Percentiles rank a stretch among this genome's conserved stretches.
These are phyloP conservation scores for Craterocephalus amniculus DNA, from an alignment of 2,797 vertebrate species.

Conservation along the genomic window DNA sequence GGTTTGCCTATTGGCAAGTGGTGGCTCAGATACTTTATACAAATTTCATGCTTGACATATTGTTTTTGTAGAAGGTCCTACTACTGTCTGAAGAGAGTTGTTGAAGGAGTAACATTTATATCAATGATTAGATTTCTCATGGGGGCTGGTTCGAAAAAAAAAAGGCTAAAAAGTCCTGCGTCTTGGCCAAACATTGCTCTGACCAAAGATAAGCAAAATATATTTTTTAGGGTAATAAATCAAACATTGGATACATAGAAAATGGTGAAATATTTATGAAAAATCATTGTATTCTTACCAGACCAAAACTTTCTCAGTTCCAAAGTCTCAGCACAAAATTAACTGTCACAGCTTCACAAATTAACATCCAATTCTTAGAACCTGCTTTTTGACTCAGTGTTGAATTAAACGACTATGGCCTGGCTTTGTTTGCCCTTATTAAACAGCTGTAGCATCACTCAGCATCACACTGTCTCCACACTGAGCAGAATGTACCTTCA, in stretches of 20 bases:
- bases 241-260: background rate
- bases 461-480: background rate
- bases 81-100: too few relatives aligned
- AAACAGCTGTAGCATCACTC: constrained; percentile 6
- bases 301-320: background rate
- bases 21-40: too few relatives aligned
- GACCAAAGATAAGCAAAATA: too few relatives aligned
- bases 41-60: too few relatives aligned
- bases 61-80: too few relatives aligned
- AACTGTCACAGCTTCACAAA: background rate
- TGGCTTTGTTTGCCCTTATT: background rate
- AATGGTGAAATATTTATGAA: background rate
- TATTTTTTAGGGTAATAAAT: background rate
- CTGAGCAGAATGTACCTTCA: background rate
- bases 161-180: too few relatives aligned
- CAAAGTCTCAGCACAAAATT: background rate
- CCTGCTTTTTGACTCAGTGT: background rate
- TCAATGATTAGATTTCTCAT: too few relatives aligned
- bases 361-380: background rate
- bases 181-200: too few relatives aligned
- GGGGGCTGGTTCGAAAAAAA: too few relatives aligned
- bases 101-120: too few relatives aligned
- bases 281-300: background rate
- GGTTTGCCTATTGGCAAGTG: too few relatives aligned
- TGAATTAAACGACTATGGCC: background rate